These are phyloP conservation scores for Ficedula albicollis DNA, from an alignment of 2,797 vertebrate species.

Conservation along the genomic window DNA sequence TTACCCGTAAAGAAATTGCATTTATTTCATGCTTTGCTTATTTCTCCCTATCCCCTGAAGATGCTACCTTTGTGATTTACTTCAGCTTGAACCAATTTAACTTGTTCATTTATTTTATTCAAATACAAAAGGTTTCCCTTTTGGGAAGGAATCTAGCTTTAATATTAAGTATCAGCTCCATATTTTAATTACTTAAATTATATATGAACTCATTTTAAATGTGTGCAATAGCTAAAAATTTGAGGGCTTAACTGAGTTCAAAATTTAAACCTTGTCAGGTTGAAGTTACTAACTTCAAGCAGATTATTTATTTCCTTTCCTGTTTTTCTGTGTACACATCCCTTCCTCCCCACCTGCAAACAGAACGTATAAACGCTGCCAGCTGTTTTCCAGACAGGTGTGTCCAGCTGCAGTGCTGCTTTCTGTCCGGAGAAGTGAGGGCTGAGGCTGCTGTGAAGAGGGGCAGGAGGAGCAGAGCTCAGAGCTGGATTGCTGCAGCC, in stretches of 20 bases:
- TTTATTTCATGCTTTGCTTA: not conserved
- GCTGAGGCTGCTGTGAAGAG: not conserved
- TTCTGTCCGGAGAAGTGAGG: not conserved
- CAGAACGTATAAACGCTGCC: not conserved
- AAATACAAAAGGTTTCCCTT: not conserved
- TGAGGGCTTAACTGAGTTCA: not conserved
- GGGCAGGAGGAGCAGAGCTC: not conserved
- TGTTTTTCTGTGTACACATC: not conserved
- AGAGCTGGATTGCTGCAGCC: not conserved
- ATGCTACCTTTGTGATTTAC: conserved; percentile 11
- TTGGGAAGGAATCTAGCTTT: not conserved
- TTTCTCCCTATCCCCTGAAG: not conserved
- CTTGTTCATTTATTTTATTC: conserved; percentile 11
- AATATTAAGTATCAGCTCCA: conserved; percentile 39
- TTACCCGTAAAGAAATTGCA: not conserved
- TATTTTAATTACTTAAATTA: conserved; percentile 67
- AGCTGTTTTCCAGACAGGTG: not conserved
- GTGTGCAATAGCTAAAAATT: conserved; percentile 5
- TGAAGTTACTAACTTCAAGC: not conserved
- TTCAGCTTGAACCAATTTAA: not conserved
- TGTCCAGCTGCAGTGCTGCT: not conserved
- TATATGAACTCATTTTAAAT: conserved; percentile 23
- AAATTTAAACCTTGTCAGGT: conserved; percentile 11
- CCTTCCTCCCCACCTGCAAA: not conserved
- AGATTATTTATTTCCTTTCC: not conserved